Evolutionary conservation across 2,113 vertebrate species (phyloP).

Genomic region (Odontophorus gujanensis): DNA sequence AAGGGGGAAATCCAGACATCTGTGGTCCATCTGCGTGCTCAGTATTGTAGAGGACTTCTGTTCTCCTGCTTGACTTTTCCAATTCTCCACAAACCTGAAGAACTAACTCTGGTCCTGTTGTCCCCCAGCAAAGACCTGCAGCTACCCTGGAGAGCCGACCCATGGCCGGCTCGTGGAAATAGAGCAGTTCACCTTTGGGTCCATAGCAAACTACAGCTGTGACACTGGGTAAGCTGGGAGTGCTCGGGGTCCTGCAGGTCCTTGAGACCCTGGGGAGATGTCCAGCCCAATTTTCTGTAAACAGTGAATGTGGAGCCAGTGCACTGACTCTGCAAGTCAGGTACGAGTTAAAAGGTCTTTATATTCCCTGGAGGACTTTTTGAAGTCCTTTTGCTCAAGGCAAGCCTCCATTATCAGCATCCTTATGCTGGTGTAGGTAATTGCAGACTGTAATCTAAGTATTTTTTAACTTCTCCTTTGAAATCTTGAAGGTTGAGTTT

Average conservation of each 20-base stretch:
- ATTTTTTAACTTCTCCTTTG: neutral
- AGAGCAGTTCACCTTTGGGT: fast-evolving
- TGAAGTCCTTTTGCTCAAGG: neutral
- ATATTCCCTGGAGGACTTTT: no score
- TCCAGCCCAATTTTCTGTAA: neutral
- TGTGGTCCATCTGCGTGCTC: neutral
- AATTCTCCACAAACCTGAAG: neutral
- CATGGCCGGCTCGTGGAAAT: neutral
- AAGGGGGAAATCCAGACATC: neutral
- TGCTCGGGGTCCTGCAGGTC: fast-evolving
- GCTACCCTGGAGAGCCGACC: neutral
- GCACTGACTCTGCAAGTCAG: no score
- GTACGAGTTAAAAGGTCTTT: no score
- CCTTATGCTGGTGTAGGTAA: fast-evolving
- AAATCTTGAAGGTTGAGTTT: neutral
- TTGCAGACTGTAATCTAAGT: neutral
- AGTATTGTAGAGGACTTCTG: neutral
- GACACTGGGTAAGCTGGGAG: conserved; percentile 13
- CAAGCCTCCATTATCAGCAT: neutral
- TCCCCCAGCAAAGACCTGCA: neutral
- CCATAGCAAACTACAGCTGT: conserved; percentile 27
- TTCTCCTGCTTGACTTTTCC: neutral
- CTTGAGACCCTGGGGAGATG: neutral
- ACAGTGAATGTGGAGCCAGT: neutral
- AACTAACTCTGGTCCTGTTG: neutral